A percentile compares a stretch with the other conserved stretches of the same genome.
These are phyloP conservation scores for Drosophila nebulosa DNA, from an alignment of 1,140 invertebrate species.

Conservation along the genomic window DNA sequence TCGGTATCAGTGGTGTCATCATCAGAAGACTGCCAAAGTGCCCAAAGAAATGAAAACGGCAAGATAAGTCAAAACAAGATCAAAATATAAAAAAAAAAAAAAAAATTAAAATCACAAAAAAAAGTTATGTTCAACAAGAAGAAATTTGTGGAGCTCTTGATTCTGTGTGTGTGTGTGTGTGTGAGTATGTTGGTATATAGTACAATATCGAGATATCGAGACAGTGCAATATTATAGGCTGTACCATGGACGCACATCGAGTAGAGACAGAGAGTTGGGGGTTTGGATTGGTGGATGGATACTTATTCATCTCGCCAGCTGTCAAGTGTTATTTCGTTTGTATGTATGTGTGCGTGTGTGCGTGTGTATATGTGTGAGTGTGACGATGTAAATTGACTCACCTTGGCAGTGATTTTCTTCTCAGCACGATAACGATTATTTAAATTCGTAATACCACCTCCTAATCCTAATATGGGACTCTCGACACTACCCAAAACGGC, in stretches of 20 bases:
- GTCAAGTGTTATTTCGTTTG: constrained; percentile 13
- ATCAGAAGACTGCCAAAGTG: constrained; percentile 56
- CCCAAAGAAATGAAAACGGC: constrained; percentile 9
- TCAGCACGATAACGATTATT: constrained; percentile 77
- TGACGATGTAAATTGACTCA: constrained; percentile 26
- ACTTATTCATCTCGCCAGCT: constrained; percentile 10
- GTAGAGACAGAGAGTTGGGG: neutral
- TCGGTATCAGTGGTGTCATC: constrained; percentile 57
- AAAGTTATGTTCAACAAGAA: neutral
- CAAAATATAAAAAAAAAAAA: constrained; percentile 30
- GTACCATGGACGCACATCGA: constrained; percentile 28
- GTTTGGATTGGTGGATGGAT: neutral
- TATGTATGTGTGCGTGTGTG: neutral
- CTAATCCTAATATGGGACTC: constrained; percentile 46
- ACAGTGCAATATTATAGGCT: constrained; percentile 25
- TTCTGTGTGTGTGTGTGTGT: constrained; percentile 9
- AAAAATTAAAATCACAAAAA: constrained; percentile 3
- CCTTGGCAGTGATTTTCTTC: constrained; percentile 81
- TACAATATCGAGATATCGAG: constrained; percentile 21
- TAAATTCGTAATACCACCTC: constrained; percentile 53
- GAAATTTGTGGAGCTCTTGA: constrained; percentile 21
- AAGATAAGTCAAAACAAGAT: constrained; percentile 31
- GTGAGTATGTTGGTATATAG: constrained; percentile 1
- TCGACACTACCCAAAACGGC: constrained; percentile 37
- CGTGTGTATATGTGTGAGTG: no score